A percentile compares a stretch with the other conserved stretches of the same genome.
Conservation (phyloP, 2,113 vertebrate genomes). For the Pituophis catenifer region DNA sequence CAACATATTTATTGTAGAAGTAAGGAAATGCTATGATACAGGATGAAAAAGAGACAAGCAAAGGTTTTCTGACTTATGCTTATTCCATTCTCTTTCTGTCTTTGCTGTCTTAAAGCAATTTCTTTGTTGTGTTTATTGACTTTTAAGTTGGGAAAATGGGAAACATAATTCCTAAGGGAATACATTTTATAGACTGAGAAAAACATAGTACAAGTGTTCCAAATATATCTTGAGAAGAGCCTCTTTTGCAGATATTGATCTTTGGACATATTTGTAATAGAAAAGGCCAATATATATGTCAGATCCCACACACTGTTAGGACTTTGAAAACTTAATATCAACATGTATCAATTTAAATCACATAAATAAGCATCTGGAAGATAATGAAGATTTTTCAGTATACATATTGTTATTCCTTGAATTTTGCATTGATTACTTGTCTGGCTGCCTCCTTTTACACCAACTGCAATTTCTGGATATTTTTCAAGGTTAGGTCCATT, state of each 20-base stretch:
- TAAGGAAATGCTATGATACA: neutral
- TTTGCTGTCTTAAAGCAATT: neutral
- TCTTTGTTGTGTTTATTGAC: neutral
- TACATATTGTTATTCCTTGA: neutral
- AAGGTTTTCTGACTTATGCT: neutral
- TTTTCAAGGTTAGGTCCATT: neutral
- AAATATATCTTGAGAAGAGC: neutral
- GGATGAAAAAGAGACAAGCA: neutral
- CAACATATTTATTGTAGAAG: neutral
- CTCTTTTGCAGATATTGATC: neutral
- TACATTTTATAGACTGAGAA: neutral
- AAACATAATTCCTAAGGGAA: neutral
- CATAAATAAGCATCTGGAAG: neutral
- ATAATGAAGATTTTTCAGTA: neutral
- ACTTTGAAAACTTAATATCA: neutral
- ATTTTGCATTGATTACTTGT: neutral
- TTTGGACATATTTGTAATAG: neutral
- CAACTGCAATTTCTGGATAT: neutral
- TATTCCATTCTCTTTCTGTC: too few species aligned
- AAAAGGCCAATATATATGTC: neutral
- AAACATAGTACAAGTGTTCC: neutral
- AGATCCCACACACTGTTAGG: neutral
- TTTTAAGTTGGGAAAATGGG: neutral
- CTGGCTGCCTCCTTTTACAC: neutral
- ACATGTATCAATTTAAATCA: neutral